These are phyloP conservation scores for Pogona vitticeps DNA, from an alignment of 2,113 vertebrate species.

Conservation along the genomic window DNA sequence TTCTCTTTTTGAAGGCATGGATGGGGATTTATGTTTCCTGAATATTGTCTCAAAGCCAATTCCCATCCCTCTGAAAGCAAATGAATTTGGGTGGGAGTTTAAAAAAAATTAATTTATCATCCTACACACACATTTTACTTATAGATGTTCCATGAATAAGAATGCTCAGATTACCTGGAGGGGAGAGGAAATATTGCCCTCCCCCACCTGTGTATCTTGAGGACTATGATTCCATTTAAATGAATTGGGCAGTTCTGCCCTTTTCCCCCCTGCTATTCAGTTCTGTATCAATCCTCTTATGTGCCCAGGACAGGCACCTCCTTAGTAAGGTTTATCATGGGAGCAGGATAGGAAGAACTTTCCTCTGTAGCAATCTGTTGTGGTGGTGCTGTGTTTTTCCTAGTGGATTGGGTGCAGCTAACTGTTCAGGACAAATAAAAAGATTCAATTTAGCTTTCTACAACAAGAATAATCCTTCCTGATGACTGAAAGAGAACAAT, in stretches of 20 bases:
- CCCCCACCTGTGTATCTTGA: background rate
- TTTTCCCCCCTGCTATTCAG: background rate
- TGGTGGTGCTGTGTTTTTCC: background rate
- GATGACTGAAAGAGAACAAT: background rate
- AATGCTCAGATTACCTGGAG: background rate
- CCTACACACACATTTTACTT: background rate
- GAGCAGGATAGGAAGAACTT: background rate
- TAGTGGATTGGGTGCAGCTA: background rate
- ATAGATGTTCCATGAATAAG: background rate
- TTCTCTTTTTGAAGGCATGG: background rate
- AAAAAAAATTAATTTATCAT: no score
- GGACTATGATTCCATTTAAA: background rate
- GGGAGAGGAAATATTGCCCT: background rate
- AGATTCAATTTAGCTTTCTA: background rate
- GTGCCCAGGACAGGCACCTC: background rate
- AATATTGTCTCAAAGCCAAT: slow-evolving; percentile 3
- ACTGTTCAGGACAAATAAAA: background rate
- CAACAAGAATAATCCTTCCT: background rate
- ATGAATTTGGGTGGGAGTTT: background rate
- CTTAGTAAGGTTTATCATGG: background rate
- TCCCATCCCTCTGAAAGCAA: background rate
- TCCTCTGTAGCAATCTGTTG: background rate
- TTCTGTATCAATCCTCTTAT: background rate
- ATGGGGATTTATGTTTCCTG: slow-evolving; percentile 7
- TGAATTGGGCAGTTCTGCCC: background rate